Evolutionary conservation across 2,888 invertebrate genomes (phyloP), one percentile per base, ranked within the genome.

Genomic region (Pyrochroa serraticornis): DNA sequence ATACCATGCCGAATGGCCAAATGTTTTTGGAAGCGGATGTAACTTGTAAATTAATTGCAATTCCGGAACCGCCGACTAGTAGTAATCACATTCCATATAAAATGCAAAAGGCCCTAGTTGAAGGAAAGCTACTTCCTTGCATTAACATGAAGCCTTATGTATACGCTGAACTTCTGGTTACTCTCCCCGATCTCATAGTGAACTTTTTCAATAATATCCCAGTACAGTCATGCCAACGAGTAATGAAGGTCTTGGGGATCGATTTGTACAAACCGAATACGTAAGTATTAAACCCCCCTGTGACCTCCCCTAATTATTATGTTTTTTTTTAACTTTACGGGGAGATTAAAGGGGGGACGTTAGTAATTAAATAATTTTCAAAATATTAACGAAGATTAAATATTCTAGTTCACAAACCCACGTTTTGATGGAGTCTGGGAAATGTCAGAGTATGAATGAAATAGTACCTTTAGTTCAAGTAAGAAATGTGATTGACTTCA

Each of bases 131-230:
- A 84, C 88, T 93, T 68, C 91, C 90, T 49, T 92, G 92, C 80
- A 92, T 94, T 75, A 93, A 93, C 80, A 88, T 90, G 80, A 92
- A 92, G 82, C 91, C 92, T 9, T 92, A 89, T 81, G 86, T 88
- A 66, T 91, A 90, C 77, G 85, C 88, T 13, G 93, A 93, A 77
- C 84, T 91, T 71, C 82, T 93, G 74, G 91, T 93, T 85, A 91
- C 93, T 8, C 82, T 93, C 65, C 88, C 89, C 5, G 93, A 93
- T 79, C 86, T 93, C 65, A 88, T 91, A 53, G 85, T 87, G 74
- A 85, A 88, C 78, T 91, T 91, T 83, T 93, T 93, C 80, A 92
- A 92, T 65, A 84, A 86, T 60, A 87, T 90, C 52, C 85, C 88
- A 63, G 83, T 91, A 60, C 84, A 87, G 69, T 88, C 86, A 57